These are phyloP conservation scores for Nebria ingens DNA, from an alignment of 1,140 invertebrate species.

Conservation along the genomic window DNA sequence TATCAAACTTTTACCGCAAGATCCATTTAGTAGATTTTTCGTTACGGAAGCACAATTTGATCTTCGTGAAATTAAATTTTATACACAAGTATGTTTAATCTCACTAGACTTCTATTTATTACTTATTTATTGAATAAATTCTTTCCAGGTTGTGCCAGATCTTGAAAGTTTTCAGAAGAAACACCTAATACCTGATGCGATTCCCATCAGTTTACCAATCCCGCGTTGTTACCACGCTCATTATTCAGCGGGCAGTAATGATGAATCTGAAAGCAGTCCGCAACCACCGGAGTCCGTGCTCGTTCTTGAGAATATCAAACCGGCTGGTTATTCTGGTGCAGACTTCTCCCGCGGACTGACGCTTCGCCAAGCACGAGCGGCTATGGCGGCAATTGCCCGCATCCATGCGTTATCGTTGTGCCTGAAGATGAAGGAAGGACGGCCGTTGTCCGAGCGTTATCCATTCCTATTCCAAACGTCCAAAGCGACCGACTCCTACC, in stretches of 20 bases:
- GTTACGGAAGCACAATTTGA: conserved; percentile 73
- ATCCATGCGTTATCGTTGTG: conserved; percentile 60
- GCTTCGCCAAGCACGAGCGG: conserved; percentile 49
- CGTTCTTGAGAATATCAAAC: conserved; percentile 49
- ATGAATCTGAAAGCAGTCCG: conserved; percentile 36
- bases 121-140: conserved; percentile 5
- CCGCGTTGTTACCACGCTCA: conserved; percentile 54
- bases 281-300: conserved; percentile 50
- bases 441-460: conserved; percentile 52
- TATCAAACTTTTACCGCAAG: conserved; percentile 63
- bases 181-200: conserved; percentile 27
- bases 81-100: conserved; percentile 52
- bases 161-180: conserved; percentile 43
- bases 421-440: conserved; percentile 50
- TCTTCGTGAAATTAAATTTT: conserved; percentile 71
- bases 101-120: neutral
- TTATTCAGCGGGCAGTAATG: conserved; percentile 38
- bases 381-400: conserved; percentile 55
- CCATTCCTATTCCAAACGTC: conserved; percentile 64
- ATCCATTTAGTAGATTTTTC: conserved; percentile 63
- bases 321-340: conserved; percentile 40
- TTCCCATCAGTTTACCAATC: conserved; percentile 41
- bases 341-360: conserved; percentile 59
- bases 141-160: conserved; percentile 50
- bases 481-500: conserved; percentile 63